phyloP scores from a whole-genome alignment of 1,140 invertebrate genomes.

The Scaptomyza hsui region DNA sequence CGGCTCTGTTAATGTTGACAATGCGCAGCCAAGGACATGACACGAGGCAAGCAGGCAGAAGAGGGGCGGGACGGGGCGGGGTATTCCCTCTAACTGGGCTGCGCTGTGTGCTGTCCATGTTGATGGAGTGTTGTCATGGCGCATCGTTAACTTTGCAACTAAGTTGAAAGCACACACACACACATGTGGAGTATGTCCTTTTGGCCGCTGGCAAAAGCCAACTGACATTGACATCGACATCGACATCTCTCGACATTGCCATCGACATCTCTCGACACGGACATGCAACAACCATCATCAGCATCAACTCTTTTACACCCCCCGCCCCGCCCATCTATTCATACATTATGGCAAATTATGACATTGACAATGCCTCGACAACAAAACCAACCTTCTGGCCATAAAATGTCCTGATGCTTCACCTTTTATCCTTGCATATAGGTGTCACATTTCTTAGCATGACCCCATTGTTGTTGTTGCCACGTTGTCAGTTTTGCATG shows the following conservation, averaged over 20 bases:
- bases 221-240: constrained; percentile 57
- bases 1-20: constrained; percentile 77
- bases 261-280: constrained; percentile 61
- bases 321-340: background rate
- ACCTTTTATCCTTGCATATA: constrained; percentile 7
- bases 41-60: constrained; percentile 36
- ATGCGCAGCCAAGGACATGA: constrained; percentile 75
- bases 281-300: constrained; percentile 67
- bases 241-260: constrained; percentile 41
- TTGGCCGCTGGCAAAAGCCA: constrained; percentile 31
- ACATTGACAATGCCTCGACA: constrained; percentile 70
- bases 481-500: constrained; percentile 43
- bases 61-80: background rate
- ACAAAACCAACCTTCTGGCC: constrained; percentile 17
- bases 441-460: constrained; percentile 72
- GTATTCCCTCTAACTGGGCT: background rate
- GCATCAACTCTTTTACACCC: background rate
- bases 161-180: constrained; percentile 38
- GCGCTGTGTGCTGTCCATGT: constrained; percentile 43
- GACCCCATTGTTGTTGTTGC: constrained; percentile 46
- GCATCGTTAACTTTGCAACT: constrained; percentile 53
- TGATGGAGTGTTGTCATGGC: constrained; percentile 62
- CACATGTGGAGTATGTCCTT: constrained; percentile 8
- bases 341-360: constrained; percentile 77
- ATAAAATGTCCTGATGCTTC: constrained; percentile 28